A percentile compares a stretch with the other conserved stretches of the same genome.
These are phyloP conservation scores for Montipora capricornis DNA, from an alignment of 64 coral and sea anemone genomes.

Conservation along the genomic window DNA sequence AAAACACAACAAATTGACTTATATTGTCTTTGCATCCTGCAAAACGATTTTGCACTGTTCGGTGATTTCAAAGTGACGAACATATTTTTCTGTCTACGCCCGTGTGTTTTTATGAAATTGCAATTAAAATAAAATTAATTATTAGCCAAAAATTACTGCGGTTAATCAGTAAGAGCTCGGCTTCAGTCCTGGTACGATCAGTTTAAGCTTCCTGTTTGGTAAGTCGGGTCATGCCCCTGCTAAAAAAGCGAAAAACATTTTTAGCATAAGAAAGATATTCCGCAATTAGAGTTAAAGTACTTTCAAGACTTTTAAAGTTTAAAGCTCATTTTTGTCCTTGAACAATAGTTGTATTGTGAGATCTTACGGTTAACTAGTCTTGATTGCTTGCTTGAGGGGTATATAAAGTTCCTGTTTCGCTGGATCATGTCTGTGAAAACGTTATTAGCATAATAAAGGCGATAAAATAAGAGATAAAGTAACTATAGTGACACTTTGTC, in stretches of 20 bases:
- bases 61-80: no score
- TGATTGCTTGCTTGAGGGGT: no score
- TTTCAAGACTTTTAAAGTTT: slow-evolving; percentile 5
- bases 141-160: not conserved
- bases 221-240: not conserved
- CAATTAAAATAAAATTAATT: slow-evolving; percentile 25
- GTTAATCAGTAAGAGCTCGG: not conserved
- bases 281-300: not conserved
- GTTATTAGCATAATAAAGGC: no score
- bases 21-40: not conserved
- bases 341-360: no score
- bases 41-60: not conserved
- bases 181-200: not conserved
- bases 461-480: no score
- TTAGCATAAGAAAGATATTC: slow-evolving; percentile 18
- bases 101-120: slow-evolving; percentile 1
- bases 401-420: no score
- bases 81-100: no score
- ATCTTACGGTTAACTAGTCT: no score
- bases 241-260: not conserved
- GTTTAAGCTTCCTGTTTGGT: not conserved
- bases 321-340: slow-evolving; percentile 13
- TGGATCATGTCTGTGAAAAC: no score
- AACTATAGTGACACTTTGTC: no score
- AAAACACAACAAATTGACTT: not conserved